Evolutionary conservation across 1,140 invertebrate genomes (phyloP), one percentile per base, ranked within the genome.

Genomic region (Batillaria attramentaria): DNA sequence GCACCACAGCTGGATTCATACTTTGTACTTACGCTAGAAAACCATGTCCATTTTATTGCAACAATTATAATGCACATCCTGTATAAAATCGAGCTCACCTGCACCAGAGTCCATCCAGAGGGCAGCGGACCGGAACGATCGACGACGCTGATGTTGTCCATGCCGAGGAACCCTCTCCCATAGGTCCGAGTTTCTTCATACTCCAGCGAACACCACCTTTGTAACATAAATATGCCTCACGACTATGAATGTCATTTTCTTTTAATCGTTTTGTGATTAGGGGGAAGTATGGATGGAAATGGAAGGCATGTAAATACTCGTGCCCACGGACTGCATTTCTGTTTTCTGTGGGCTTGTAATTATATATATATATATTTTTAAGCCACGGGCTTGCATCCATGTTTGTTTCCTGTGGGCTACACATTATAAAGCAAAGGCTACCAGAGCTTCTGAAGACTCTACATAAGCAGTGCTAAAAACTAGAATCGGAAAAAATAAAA

Each of bases 121-220:
- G 81, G 82, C 13, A 81, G 76, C 1, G 42, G 41, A 37, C 35
- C 41, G 20, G 85, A 83, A 42, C 91, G 84, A 81, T 91, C 87
- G 79, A 91, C 83, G 13, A 90, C 81, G 37, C 88, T 87, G 66
- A 91, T 90, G 84, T 91, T 91, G 77, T 91, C 91, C 42, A 91
- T 73, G 0, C 91, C 91, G 28, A 91, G 81, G 80, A 91, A 91
- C 31, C 91, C 91, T 24, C 90, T 87, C 35, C 82, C 73, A 77
- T 79, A 85, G 83, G 89, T 33, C 86, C 79, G 77, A 75, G 81
- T 83, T 69, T 42, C 20, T 80, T 82, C 50, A 69, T 31, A 37
- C 83, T 84, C 75, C 85, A 84, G 69, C 84, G 84, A 57, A 81
- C 72, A 79, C 88, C 90, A 91, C 87, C 88, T 89, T 43, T 73